phyloP scores from a whole-genome alignment of 1,140 invertebrate species.

The Paralvinella palmiformis region DNA sequence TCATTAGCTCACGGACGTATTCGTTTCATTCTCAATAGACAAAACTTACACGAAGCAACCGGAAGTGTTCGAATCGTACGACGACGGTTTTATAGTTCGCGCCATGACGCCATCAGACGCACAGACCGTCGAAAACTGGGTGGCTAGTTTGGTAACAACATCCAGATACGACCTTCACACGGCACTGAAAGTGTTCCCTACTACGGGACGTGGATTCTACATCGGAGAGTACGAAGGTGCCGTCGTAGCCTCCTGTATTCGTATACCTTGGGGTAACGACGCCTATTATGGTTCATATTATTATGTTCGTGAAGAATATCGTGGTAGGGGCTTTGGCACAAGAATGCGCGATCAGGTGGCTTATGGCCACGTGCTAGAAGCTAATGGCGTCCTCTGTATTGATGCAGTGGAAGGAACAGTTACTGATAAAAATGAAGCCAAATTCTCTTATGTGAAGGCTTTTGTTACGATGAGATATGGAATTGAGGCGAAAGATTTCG shows the following conservation, averaged over 20 bases:
- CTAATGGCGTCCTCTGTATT: conserved; percentile 3
- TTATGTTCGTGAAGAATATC: conserved; percentile 9
- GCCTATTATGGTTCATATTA: conserved; percentile 8
- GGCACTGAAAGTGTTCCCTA: background rate
- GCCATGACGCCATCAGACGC: conserved; percentile 8
- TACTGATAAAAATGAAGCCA: background rate
- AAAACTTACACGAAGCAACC: no score
- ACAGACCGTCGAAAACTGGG: background rate
- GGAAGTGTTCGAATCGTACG: conserved; percentile 6
- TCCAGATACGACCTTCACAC: conserved; percentile 4
- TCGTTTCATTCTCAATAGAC: no score
- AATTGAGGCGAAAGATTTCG: background rate
- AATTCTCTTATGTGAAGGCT: background rate
- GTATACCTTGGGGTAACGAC: conserved; percentile 9
- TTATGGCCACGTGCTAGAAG: background rate
- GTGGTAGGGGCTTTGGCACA: conserved; percentile 1
- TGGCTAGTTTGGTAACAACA: background rate
- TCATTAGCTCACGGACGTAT: no score
- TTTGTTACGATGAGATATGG: background rate
- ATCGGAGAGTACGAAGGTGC: conserved; percentile 11
- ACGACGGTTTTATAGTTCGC: conserved; percentile 11
- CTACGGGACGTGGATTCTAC: background rate
- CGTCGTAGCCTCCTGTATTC: background rate
- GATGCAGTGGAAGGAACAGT: background rate
- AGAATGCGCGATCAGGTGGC: conserved; percentile 11